A percentile compares a stretch with the other conserved stretches of the same genome.
Evolutionary conservation across 2,888 invertebrate genomes (phyloP).

Genomic region (Monopis laevigella): DNA sequence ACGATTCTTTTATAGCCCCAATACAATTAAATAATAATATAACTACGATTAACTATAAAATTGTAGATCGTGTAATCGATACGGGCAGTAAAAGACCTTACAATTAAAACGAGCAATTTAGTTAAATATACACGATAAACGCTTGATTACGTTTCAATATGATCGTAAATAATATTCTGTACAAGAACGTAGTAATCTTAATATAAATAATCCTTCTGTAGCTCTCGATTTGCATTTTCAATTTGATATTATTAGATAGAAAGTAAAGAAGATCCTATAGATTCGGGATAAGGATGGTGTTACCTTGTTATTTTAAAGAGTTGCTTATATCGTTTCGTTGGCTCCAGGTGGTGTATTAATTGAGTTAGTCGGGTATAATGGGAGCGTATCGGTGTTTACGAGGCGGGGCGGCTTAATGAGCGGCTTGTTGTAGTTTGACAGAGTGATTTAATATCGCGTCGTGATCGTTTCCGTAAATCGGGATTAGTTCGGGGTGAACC

Average conservation of each 20-base stretch:
- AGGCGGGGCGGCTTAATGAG: constrained; percentile 48
- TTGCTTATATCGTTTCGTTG: constrained; percentile 3
- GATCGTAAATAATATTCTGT: constrained; percentile 33
- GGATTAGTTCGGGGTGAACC: constrained; percentile 47
- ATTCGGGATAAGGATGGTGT: not conserved
- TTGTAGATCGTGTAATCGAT: no score
- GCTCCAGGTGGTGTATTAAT: constrained; percentile 28
- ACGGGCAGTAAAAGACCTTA: no score
- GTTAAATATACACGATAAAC: constrained; percentile 1
- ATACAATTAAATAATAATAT: no score
- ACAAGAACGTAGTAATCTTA: constrained; percentile 31
- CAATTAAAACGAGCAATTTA: not conserved
- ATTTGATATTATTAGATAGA: constrained; percentile 22
- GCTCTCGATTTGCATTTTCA: constrained; percentile 33
- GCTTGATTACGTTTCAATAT: not conserved
- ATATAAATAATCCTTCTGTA: constrained; percentile 27
- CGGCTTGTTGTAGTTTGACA: constrained; percentile 58
- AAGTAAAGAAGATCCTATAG: not conserved
- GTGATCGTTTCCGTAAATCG: constrained; percentile 56
- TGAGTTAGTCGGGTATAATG: constrained; percentile 38
- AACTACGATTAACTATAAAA: no score
- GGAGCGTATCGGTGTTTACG: constrained; percentile 42
- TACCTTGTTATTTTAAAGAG: not conserved
- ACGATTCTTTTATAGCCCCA: no score
- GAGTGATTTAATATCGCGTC: constrained; percentile 56